Percentiles rank a stretch among this genome's conserved stretches.
Conservation (phyloP, 2,797 vertebrate genomes). For the Buceros bicornis region DNA sequence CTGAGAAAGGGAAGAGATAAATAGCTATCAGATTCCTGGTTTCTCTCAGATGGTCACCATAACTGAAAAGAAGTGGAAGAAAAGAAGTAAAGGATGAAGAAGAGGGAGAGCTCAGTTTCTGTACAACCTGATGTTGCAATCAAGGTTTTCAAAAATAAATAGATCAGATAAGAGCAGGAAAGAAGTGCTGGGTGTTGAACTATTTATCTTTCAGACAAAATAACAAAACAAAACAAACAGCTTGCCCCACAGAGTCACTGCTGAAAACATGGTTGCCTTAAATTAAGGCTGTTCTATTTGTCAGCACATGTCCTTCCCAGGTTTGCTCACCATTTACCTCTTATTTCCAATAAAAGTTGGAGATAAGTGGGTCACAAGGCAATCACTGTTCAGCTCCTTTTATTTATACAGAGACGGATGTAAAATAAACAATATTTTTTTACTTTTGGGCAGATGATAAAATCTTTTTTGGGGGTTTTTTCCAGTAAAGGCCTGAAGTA, state of each 20-base stretch:
- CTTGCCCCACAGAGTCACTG: not conserved
- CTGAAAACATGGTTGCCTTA: not conserved
- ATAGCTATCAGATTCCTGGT: not conserved
- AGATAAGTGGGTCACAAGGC: not conserved
- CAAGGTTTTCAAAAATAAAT: not conserved
- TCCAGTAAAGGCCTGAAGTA: not conserved
- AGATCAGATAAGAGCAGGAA: slow-evolving; percentile 3
- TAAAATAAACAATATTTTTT: not conserved
- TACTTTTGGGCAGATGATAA: not conserved
- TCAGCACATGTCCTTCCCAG: not conserved
- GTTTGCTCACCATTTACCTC: not conserved
- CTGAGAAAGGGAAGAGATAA: not conserved
- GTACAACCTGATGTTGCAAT: not conserved
- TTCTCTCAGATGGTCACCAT: not conserved
- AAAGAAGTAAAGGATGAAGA: not conserved
- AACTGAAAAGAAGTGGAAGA: not conserved
- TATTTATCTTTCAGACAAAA: not conserved
- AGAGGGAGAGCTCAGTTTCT: not conserved
- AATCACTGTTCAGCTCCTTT: not conserved
- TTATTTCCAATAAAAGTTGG: not conserved
- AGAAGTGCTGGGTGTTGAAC: slow-evolving; percentile 19
- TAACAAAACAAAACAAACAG: not conserved
- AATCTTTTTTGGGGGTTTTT: not conserved
- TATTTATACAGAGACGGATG: not conserved
- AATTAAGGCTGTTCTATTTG: not conserved